These are phyloP conservation scores for Raja brachyura DNA, from an alignment of 2,113 vertebrate genomes.

Conservation along the genomic window DNA sequence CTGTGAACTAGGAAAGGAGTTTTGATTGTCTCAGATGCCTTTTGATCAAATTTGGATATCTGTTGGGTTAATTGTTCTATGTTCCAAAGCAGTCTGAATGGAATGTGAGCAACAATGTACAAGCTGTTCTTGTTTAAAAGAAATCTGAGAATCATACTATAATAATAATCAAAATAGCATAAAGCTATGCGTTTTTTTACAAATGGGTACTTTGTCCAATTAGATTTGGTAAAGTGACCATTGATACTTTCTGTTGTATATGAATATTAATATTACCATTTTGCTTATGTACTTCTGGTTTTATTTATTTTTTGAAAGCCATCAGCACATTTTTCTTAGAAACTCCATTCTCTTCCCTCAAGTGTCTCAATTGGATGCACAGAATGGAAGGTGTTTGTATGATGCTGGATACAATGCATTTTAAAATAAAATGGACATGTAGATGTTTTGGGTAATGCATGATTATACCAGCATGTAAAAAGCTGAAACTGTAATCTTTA, in stretches of 20 bases:
- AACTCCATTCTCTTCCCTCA: background rate
- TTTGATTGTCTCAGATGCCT: background rate
- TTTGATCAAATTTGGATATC: background rate
- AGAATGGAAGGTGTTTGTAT: background rate
- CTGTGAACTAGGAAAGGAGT: background rate
- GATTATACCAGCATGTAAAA: background rate
- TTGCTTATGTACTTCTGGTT: too few relatives aligned
- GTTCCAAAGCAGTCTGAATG: background rate
- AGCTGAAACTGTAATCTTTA: constrained; percentile 23
- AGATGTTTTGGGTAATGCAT: constrained; percentile 22
- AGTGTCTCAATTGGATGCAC: background rate
- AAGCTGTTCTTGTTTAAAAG: background rate
- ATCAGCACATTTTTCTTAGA: background rate
- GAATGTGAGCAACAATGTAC: background rate
- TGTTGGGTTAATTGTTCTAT: background rate
- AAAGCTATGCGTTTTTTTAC: background rate
- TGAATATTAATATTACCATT: too few relatives aligned
- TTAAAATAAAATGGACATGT: background rate
- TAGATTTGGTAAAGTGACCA: background rate
- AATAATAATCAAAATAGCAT: background rate
- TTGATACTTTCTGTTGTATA: background rate
- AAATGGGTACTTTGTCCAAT: background rate
- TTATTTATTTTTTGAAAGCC: too few relatives aligned
- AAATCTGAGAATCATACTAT: background rate
- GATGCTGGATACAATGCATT: background rate